phyloP scores from a whole-genome alignment of 2,113 vertebrate genomes.

The Salvator merianae region DNA sequence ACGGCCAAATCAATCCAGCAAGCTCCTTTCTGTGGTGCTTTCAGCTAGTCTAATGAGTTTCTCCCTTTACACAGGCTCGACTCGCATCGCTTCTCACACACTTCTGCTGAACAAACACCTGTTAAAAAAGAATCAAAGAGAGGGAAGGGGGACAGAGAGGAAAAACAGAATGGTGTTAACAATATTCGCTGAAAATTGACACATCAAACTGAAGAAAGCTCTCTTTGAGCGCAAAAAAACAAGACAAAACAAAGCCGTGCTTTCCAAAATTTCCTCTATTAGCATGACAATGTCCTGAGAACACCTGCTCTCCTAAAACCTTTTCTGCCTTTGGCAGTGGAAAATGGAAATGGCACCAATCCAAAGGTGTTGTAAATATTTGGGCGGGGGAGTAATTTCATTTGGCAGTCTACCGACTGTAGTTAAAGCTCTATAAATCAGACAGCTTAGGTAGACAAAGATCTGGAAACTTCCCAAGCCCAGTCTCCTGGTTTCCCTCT shows the following conservation, averaged over 20 bases:
- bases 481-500: background rate
- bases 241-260: background rate
- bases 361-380: background rate
- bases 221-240: background rate
- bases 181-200: background rate
- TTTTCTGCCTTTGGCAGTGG: conserved; percentile 27
- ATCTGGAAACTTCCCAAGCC: conserved; percentile 26
- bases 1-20: conserved; percentile 71
- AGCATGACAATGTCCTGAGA: conserved; percentile 24
- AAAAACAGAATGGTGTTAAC: background rate
- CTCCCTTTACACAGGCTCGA: conserved; percentile 68
- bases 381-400: background rate
- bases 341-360: background rate
- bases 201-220: background rate
- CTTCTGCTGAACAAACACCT: conserved; percentile 70
- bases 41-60: conserved; percentile 68
- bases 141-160: conserved; percentile 6
- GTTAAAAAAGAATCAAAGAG: conserved; percentile 53
- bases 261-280: background rate
- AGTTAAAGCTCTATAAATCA: conserved; percentile 25
- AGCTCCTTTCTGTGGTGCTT: conserved; percentile 59
- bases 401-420: background rate
- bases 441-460: conserved; percentile 9
- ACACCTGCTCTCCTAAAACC: background rate
- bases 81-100: conserved; percentile 75